Conservation (phyloP, 2,888 invertebrate species). For the Morinoia aosen region DNA sequence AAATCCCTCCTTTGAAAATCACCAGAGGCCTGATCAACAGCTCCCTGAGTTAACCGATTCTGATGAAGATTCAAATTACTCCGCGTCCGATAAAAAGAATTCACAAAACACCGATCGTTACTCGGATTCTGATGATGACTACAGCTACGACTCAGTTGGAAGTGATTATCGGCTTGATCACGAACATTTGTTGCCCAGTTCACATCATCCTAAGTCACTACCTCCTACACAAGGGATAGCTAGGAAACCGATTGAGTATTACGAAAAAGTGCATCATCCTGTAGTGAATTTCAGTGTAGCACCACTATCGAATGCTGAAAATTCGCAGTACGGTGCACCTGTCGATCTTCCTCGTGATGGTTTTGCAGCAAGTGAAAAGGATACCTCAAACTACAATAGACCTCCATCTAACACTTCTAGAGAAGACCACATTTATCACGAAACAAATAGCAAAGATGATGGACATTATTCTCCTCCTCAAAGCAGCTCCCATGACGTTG, state of each 20-base stretch:
- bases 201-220: neutral
- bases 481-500: neutral
- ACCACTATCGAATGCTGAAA: neutral
- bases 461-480: neutral
- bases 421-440: neutral
- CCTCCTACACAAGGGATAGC: neutral
- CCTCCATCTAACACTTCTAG: neutral
- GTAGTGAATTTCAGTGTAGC: neutral
- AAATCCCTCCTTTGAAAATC: neutral
- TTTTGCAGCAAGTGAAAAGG: neutral
- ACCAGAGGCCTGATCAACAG: neutral
- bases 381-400: neutral
- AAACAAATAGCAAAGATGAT: neutral
- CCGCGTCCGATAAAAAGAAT: neutral
- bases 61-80: neutral
- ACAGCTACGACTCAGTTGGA: neutral
- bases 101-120: neutral
- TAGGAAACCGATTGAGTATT: neutral
- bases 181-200: neutral
- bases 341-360: neutral
- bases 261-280: constrained; percentile 25
- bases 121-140: neutral
- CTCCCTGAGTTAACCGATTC: neutral
- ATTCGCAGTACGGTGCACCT: neutral
- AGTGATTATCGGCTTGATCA: neutral